Evolutionary conservation across 1,140 invertebrate genomes (phyloP).

Genomic region (Megathymus violae): DNA sequence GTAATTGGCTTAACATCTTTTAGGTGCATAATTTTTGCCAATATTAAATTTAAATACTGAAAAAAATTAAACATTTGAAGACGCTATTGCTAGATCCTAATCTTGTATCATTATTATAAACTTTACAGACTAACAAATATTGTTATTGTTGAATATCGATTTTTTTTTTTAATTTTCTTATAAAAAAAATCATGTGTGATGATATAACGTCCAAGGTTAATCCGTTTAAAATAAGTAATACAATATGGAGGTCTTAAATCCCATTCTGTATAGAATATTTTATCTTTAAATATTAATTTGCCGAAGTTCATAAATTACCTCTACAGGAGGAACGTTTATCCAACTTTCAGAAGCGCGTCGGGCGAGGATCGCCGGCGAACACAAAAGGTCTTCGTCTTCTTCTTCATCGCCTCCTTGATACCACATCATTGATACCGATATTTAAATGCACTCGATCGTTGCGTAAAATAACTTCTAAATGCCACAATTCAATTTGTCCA

Average conservation of each 20-base stretch:
- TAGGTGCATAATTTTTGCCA: too few relatives aligned
- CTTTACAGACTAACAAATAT: too few relatives aligned
- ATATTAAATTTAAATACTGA: too few relatives aligned
- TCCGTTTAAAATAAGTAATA: too few relatives aligned
- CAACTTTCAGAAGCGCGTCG: conserved; percentile 92
- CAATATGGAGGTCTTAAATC: too few relatives aligned
- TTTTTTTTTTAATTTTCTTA: too few relatives aligned
- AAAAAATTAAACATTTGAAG: too few relatives aligned
- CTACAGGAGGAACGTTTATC: conserved; percentile 92
- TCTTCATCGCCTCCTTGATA: conserved; percentile 86
- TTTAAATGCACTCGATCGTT: conserved; percentile 20
- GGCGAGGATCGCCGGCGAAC: conserved; percentile 92
- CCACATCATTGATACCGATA: conserved; percentile 84
- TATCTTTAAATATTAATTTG: neutral
- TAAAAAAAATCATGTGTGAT: neutral
- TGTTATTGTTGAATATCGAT: too few relatives aligned
- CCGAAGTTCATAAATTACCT: conserved; percentile 84
- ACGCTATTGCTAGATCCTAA: too few relatives aligned
- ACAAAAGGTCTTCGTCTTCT: conserved; percentile 93
- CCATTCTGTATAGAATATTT: neutral
- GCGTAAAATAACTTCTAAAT: conserved; percentile 18
- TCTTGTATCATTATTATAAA: too few relatives aligned
- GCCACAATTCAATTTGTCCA: conserved; percentile 16
- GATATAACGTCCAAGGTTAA: neutral
- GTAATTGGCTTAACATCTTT: too few relatives aligned